Percentiles rank a stretch among this genome's conserved stretches.
phyloP scores from a whole-genome alignment of 2,797 vertebrate species.

The Halcyon leucocephala region DNA sequence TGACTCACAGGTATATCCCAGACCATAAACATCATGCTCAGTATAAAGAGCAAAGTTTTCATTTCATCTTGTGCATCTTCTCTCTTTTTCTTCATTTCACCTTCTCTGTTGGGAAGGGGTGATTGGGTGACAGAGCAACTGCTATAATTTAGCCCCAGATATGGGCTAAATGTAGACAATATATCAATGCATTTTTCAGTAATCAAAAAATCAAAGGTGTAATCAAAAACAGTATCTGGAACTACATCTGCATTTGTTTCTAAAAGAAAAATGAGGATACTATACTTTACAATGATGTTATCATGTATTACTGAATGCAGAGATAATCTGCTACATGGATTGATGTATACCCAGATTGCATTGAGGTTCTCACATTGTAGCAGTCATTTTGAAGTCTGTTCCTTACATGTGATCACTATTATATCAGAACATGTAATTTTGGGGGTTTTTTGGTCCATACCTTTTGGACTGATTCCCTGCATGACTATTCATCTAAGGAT shows the following conservation, averaged over 20 bases:
- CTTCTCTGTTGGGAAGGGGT: neutral
- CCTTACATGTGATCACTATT: neutral
- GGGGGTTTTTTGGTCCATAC: neutral
- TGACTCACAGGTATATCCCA: no score
- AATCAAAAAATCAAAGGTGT: neutral
- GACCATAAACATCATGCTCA: no score
- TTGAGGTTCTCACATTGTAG: neutral
- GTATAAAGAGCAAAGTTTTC: neutral
- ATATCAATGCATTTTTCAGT: neutral
- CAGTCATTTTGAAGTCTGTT: neutral
- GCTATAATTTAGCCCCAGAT: neutral
- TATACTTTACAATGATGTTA: neutral
- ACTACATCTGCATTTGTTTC: neutral
- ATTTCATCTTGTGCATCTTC: neutral
- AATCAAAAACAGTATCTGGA: neutral
- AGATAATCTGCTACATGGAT: neutral
- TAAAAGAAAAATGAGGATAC: neutral
- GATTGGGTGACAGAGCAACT: neutral
- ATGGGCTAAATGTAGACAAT: neutral
- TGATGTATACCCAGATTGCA: neutral
- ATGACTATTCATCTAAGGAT: neutral
- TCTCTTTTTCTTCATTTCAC: neutral
- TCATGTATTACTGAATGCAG: neutral
- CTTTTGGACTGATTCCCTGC: neutral
- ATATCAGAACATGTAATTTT: neutral